Percentiles rank a stretch among this genome's conserved stretches.
These are phyloP conservation scores for Papilio xuthus DNA, from an alignment of 1,140 invertebrate species.

Conservation along the genomic window DNA sequence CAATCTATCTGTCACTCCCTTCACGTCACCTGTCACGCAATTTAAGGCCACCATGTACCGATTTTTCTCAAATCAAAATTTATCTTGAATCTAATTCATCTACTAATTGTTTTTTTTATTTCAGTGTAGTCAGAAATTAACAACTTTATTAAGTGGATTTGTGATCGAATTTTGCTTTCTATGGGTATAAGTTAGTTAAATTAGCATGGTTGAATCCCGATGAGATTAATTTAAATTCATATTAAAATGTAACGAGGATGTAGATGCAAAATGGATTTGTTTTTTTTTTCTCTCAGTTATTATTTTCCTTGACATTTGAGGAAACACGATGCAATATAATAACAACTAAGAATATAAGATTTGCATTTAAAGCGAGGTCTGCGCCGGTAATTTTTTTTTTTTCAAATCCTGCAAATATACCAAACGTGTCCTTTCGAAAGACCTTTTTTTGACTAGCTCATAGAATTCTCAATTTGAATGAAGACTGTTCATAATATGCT, in stretches of 20 bases:
- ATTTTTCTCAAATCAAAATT: too few relatives aligned
- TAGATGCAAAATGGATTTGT: not conserved
- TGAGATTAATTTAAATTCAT: too few relatives aligned
- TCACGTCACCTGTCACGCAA: too few relatives aligned
- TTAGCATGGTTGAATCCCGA: too few relatives aligned
- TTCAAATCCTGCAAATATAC: not conserved
- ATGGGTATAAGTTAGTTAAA: too few relatives aligned
- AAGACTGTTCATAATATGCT: not conserved
- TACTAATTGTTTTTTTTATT: too few relatives aligned
- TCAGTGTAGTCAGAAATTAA: too few relatives aligned
- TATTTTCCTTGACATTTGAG: conserved; percentile 28
- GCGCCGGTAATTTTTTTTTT: not conserved
- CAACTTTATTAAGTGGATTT: too few relatives aligned
- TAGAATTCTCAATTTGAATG: not conserved
- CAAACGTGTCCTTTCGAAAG: not conserved
- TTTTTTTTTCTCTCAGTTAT: not conserved
- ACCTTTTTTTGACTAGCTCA: not conserved
- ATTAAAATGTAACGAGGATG: not conserved
- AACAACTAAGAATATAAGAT: not conserved
- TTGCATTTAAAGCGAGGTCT: conserved; percentile 1
- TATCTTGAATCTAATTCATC: too few relatives aligned
- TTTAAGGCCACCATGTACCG: too few relatives aligned
- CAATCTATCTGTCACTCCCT: too few relatives aligned
- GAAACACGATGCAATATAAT: conserved; percentile 16
- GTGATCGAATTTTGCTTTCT: too few relatives aligned